These are phyloP conservation scores for Argyra leucocephala DNA, from an alignment of 2,888 invertebrate species.

Conservation along the genomic window DNA sequence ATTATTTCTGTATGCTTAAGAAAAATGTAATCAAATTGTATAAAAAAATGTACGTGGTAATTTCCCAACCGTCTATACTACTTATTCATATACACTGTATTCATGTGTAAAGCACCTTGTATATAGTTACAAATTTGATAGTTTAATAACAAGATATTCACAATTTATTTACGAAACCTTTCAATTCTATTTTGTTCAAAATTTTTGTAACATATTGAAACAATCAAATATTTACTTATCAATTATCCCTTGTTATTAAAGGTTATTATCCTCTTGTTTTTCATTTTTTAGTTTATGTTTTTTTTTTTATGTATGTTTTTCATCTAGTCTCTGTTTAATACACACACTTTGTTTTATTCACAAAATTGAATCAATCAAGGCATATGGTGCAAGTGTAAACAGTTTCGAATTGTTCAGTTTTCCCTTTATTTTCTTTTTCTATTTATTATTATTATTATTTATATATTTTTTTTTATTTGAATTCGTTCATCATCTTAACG, in stretches of 20 bases:
- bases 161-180: too few species aligned
- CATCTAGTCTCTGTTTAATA: neutral
- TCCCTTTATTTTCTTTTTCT: neutral
- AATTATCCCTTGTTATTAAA: neutral
- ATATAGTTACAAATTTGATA: too few species aligned
- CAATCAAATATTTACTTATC: neutral
- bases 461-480: neutral
- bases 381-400: slow-evolving; percentile 6
- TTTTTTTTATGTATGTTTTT: neutral
- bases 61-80: too few species aligned
- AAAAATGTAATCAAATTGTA: too few species aligned
- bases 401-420: neutral
- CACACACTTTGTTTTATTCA: neutral
- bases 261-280: neutral
- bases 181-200: too few species aligned
- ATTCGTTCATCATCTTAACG: too few species aligned
- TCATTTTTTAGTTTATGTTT: neutral
- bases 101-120: too few species aligned
- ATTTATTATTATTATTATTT: neutral
- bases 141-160: too few species aligned
- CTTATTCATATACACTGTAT: too few species aligned
- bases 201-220: too few species aligned
- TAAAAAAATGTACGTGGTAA: too few species aligned
- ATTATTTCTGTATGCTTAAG: too few species aligned
- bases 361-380: slow-evolving; percentile 1